These are phyloP conservation scores for Hyperoplus lanceolatus DNA, from an alignment of 2,797 vertebrate genomes.

Conservation along the genomic window DNA sequence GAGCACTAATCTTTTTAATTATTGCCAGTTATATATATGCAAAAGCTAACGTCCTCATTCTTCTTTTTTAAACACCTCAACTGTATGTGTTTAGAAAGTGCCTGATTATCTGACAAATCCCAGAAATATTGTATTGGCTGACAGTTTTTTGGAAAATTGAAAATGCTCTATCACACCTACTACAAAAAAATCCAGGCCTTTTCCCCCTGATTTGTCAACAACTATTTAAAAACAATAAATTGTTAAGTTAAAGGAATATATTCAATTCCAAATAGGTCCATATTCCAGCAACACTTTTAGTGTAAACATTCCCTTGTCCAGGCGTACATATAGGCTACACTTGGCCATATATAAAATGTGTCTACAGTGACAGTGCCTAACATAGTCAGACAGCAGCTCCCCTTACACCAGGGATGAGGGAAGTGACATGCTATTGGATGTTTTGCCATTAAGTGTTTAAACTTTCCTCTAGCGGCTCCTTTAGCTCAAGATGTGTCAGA, in stretches of 20 bases:
- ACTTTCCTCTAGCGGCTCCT: too few species aligned
- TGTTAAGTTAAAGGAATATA: too few species aligned
- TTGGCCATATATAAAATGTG: too few species aligned
- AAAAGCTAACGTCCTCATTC: neutral
- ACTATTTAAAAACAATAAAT: neutral
- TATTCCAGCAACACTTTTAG: too few species aligned
- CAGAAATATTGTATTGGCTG: neutral
- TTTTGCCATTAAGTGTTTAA: too few species aligned
- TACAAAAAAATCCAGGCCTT: neutral
- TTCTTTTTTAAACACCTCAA: slow-evolving; percentile 14
- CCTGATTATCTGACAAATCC: neutral
- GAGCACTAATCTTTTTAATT: slow-evolving; percentile 30
- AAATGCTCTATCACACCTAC: neutral
- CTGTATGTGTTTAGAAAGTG: slow-evolving; percentile 7
- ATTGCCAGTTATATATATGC: slow-evolving; percentile 35
- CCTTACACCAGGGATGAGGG: too few species aligned
- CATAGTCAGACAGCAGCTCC: too few species aligned
- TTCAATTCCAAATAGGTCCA: too few species aligned
- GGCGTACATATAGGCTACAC: too few species aligned
- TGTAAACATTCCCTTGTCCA: too few species aligned
- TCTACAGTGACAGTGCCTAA: too few species aligned
- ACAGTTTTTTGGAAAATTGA: neutral
- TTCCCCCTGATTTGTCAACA: neutral
- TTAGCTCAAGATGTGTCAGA: neutral
- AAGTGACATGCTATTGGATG: neutral